Evolutionary conservation across 2,888 invertebrate genomes (phyloP), one percentile per base, ranked within the genome.

Genomic region (Diarsia brunnea): DNA sequence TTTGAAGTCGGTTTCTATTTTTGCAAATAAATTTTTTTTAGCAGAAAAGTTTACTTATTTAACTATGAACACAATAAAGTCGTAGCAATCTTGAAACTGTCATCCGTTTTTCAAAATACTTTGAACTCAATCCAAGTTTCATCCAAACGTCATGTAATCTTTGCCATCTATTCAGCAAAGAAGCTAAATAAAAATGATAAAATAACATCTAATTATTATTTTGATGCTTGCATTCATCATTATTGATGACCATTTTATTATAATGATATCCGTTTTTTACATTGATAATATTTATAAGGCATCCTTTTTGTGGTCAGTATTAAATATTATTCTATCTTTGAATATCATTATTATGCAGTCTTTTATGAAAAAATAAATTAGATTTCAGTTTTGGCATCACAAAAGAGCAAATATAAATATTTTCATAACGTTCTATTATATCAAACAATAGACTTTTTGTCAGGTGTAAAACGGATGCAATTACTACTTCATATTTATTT

Each of bases 381-480:
- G 24, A 47, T 14, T 69, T 24, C 61, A n/a, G 19, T n/a, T 51
- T 45, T 61, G 61, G 76, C 5, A 27, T n/a, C 19, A 53, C 27
- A 53, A 79, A 79, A 53, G 24, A 79, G 45, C 24, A 31, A 16
- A 24, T 21, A 47, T 49, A 49, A 24, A 19, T 69, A 24, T 69
- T 69, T 76, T 47, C 31, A 38, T n/a, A 51, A 27, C 14, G 11
- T 21, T 68, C 1, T 11, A 61, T 38, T 53, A 19, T 61, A 66
- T 27, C 24, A 1, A 43, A 58, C 7, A 16, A 12, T 27, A 31
- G 0, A 14, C 19, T 31, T 38, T 76, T 53, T 53, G 19, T 47
- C 2, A 24, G 1, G 11, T 78, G 14, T 1, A 43, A 63, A 49
- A 72, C 79, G 77, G 47, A 79, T 77, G 63, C 16, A 63, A 73